Percentiles rank a stretch among this genome's conserved stretches.
phyloP scores from a whole-genome alignment of 2,888 invertebrate species.

The Ophonus ardosiacus region DNA sequence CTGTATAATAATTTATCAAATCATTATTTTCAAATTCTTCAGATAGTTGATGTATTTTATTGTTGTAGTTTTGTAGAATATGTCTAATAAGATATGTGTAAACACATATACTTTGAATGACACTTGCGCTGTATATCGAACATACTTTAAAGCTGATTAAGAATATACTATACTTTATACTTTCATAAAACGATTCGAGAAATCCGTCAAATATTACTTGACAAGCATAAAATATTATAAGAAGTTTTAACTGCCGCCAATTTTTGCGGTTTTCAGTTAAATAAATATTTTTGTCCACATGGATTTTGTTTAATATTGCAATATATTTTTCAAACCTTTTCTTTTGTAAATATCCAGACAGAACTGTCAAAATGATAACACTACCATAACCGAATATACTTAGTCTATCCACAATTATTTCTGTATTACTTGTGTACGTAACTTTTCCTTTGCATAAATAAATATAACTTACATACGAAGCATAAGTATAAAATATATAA shows the following conservation, averaged over 20 bases:
- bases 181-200: neutral
- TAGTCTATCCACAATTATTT: neutral
- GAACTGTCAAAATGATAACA: neutral
- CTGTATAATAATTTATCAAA: neutral
- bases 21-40: neutral
- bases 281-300: neutral
- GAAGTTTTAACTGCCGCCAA: neutral
- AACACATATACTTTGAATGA: neutral
- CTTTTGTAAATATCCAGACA: neutral
- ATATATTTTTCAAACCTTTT: slow-evolving; percentile 19
- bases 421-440: neutral
- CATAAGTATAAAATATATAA: slow-evolving; percentile 6
- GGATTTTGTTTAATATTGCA: neutral
- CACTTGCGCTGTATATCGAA: neutral
- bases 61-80: neutral
- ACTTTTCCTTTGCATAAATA: neutral
- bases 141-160: slow-evolving; percentile 7
- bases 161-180: neutral
- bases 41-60: neutral
- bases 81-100: neutral
- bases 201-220: neutral
- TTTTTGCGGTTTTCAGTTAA: neutral
- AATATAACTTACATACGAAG: neutral
- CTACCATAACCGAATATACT: neutral
- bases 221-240: neutral